phyloP scores from a whole-genome alignment of 2,888 invertebrate species.

The Trissolcus brochymenae region DNA sequence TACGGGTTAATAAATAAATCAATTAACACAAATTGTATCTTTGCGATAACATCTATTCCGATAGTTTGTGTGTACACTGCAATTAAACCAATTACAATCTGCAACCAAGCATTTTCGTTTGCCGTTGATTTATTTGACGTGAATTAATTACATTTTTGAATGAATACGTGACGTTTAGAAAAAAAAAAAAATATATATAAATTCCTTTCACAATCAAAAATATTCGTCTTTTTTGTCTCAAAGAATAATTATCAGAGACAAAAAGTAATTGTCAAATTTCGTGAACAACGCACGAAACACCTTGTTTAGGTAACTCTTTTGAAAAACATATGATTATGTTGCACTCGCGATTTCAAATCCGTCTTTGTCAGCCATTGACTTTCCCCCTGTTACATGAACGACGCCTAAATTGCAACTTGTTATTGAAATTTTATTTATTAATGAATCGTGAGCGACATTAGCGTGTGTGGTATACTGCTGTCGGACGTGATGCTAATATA shows the following conservation, averaged over 20 bases:
- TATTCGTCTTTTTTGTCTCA: no score
- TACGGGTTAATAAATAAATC: conserved; percentile 42
- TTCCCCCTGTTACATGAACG: conserved; percentile 2
- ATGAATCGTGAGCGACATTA: conserved; percentile 37
- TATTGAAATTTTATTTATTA: conserved; percentile 45
- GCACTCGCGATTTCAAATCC: conserved; percentile 18
- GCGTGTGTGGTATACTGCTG: conserved; percentile 23
- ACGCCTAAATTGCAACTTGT: conserved; percentile 30
- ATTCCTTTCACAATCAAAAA: no score
- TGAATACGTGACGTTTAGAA: background rate
- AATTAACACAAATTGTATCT: conserved; percentile 39
- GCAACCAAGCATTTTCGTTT: conserved; percentile 9
- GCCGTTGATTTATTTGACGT: conserved; percentile 14
- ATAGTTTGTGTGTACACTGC: conserved; percentile 10
- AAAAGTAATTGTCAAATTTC: no score
- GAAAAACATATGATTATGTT: no score
- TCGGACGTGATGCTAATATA: conserved; percentile 54
- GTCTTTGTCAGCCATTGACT: no score
- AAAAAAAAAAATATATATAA: no score
- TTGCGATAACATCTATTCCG: conserved; percentile 28
- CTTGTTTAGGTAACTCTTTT: no score
- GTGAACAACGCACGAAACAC: no score
- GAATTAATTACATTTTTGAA: conserved; percentile 4
- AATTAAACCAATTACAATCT: conserved; percentile 22
- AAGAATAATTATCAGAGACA: no score